phyloP scores from a whole-genome alignment of 2,888 invertebrate species.

The Rhagonycha fulva region DNA sequence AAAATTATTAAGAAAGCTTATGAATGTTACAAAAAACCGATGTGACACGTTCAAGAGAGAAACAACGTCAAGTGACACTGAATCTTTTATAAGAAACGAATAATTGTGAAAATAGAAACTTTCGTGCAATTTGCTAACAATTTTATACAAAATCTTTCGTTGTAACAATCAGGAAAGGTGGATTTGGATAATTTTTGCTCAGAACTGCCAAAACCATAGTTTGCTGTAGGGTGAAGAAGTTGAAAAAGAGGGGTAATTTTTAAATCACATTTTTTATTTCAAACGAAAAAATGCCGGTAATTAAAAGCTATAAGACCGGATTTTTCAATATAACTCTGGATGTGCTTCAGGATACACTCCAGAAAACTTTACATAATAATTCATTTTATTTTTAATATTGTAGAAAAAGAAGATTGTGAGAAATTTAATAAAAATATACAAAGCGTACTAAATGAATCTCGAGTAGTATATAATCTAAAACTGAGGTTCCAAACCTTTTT shows the following conservation, averaged over 20 bases:
- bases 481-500: background rate
- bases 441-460: background rate
- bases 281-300: background rate
- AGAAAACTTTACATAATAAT: background rate
- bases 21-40: background rate
- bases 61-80: background rate
- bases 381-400: background rate
- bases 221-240: too few species aligned
- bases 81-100: background rate
- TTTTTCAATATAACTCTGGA: background rate
- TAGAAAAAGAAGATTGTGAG: background rate
- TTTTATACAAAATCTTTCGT: too few species aligned
- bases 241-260: too few species aligned
- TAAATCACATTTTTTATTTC: background rate
- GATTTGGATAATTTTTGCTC: too few species aligned
- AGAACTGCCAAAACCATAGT: too few species aligned
- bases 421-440: background rate
- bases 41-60: background rate
- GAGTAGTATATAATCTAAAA: background rate
- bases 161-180: too few species aligned
- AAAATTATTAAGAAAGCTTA: background rate
- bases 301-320: background rate
- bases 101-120: background rate
- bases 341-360: background rate
- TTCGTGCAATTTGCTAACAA: background rate